These are phyloP conservation scores for Apodemus speciosus DNA, from an alignment of 2,113 vertebrate genomes.

Conservation along the genomic window DNA sequence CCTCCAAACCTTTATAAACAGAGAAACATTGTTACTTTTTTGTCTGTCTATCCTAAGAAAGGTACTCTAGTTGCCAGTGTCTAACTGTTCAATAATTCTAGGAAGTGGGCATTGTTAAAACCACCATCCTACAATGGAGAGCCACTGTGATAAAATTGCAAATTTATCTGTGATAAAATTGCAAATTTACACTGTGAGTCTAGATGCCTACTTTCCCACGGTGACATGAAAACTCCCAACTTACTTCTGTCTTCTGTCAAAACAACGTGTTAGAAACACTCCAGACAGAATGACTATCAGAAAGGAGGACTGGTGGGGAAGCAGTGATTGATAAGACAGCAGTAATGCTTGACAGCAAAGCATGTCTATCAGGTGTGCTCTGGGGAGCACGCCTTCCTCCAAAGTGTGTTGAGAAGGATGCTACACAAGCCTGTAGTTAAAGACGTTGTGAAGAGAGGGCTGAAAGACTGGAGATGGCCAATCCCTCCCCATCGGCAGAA, in stretches of 20 bases:
- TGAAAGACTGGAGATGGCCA: background rate
- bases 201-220: background rate
- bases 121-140: background rate
- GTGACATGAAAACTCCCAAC: background rate
- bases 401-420: background rate
- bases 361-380: background rate
- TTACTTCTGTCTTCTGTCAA: background rate
- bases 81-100: background rate
- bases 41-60: background rate
- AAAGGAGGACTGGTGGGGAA: background rate
- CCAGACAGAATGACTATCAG: background rate
- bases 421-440: background rate
- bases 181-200: background rate
- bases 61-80: background rate
- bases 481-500: background rate
- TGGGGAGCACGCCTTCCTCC: too few species aligned
- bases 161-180: too few species aligned
- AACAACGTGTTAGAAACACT: background rate
- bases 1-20: background rate
- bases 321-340: background rate
- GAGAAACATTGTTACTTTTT: background rate
- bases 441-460: background rate
- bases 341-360: background rate
- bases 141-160: background rate
- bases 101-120: background rate